Evolutionary conservation across 2,888 invertebrate species (phyloP), one percentile per base, ranked within the genome.

Genomic region (Lasioglossum zephyrum): DNA sequence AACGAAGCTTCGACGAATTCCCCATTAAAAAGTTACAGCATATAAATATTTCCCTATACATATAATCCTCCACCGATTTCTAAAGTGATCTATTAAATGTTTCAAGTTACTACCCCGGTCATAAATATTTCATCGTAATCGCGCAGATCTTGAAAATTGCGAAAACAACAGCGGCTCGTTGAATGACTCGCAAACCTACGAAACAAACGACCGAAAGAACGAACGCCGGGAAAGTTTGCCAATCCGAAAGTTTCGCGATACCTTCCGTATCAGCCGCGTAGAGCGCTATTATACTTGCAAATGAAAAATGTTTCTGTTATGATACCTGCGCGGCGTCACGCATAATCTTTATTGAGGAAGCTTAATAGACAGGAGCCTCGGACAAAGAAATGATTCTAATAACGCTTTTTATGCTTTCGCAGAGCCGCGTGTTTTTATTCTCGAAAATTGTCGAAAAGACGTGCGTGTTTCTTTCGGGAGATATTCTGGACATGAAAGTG

Each of bases 271-370:
- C 77, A 80, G 26, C 47, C 36, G 31, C n/a, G 49, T 16, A 39
- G 31, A 36, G 6, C 75, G 70, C 66, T n/a, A 81, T 84, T 87
- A 63, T 73, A 86, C 79, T 84, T 81, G 79, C 70, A 87, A 89
- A 88, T 89, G 74, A 84, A 89, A 79, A 79, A 73, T 81, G 39
- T 81, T 60, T 41, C 76, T 63, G 13, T 36, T 44, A 31, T 16
- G 41, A 49, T 80, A 16, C 44, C 22, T 16, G n/a, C 16, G 49
- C 26, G 8, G 4, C 39, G 18, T 66, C 39, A 49, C 49, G 85
- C 79, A 74, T 80, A 79, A 80, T 47, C n/a, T 44, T 79, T 31
- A 73, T 77, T 41, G 1, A 4, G 44, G 63, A 31, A 13, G 80
- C 77, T 70, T 69, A 70, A 77, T 73, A 63, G 63, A 31, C 1